Percentiles rank a stretch among this genome's conserved stretches.
Conservation (phyloP, 2,113 vertebrate genomes). For the Deroptyus accipitrinus region DNA sequence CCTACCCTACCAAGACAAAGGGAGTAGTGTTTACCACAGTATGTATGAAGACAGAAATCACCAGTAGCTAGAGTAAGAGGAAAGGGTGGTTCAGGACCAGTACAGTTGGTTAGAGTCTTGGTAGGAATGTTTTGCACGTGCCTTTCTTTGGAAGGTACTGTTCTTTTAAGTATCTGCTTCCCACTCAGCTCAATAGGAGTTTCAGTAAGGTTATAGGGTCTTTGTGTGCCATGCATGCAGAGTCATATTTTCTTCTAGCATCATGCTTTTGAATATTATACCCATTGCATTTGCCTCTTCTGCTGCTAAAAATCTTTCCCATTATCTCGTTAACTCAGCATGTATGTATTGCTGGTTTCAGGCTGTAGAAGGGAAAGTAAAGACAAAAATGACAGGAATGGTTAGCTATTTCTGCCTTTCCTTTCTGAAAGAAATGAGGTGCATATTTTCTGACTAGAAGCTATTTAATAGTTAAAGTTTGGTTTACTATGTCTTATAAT, state of each 20-base stretch:
- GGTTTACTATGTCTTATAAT: not conserved
- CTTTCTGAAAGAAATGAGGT: slow-evolving; percentile 6
- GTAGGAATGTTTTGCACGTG: not conserved
- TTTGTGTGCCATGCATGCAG: not conserved
- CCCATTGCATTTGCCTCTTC: slow-evolving; percentile 12
- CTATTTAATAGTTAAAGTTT: slow-evolving; percentile 33
- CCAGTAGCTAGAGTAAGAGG: not conserved
- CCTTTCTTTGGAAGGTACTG: not conserved
- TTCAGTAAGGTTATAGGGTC: not conserved
- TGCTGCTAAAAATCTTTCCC: not conserved
- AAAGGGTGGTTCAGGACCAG: not conserved
- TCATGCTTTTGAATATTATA: slow-evolving; percentile 4
- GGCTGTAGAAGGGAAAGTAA: not conserved
- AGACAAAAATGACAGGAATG: slow-evolving; percentile 31
- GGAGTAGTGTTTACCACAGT: not conserved
- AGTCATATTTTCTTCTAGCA: slow-evolving; percentile 10
- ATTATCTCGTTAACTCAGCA: slow-evolving; percentile 35
- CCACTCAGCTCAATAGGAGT: not conserved
- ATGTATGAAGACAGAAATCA: not conserved
- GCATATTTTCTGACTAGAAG: slow-evolving; percentile 17
- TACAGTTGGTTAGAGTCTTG: not conserved
- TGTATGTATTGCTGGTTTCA: not conserved
- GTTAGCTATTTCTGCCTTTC: slow-evolving; percentile 23
- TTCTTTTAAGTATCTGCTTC: not conserved
- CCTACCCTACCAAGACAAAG: not conserved